A percentile compares a stretch with the other conserved stretches of the same genome.
Conservation (phyloP, 2,797 vertebrate species). For the Rhodeus uyekii region DNA sequence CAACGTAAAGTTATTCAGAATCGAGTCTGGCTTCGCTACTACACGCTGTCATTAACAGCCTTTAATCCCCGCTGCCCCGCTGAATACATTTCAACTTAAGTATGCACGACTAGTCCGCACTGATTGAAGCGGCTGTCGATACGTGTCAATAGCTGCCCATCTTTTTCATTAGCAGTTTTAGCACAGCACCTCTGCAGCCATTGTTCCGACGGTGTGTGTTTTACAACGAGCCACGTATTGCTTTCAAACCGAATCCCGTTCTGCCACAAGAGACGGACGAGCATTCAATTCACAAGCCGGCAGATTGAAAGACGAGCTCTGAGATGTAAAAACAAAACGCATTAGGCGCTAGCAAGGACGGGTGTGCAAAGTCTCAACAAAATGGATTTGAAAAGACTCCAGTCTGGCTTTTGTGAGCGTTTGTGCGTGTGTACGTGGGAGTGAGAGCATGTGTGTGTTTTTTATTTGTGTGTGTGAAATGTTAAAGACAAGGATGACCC, state of each 20-base stretch:
- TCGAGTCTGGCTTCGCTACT: conserved; percentile 37
- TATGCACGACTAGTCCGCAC: conserved; percentile 55
- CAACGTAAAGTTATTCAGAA: conserved; percentile 38
- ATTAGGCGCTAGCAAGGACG: conserved; percentile 22
- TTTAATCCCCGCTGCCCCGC: conserved; percentile 62
- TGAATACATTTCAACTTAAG: conserved; percentile 63
- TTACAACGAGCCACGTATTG: conserved; percentile 31
- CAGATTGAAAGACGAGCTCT: conserved; percentile 36
- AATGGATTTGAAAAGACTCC: conserved; percentile 26
- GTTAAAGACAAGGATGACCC: conserved; percentile 72
- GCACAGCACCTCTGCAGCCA: conserved; percentile 46
- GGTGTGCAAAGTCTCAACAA: background rate
- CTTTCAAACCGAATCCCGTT: conserved; percentile 40
- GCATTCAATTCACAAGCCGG: conserved; percentile 38
- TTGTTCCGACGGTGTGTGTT: conserved; percentile 45
- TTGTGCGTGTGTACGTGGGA: background rate
- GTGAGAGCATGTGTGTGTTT: conserved; percentile 39
- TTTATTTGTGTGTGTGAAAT: conserved; percentile 61
- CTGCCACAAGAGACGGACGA: conserved; percentile 41
- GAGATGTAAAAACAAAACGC: conserved; percentile 32
- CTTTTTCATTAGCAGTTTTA: conserved; percentile 59
- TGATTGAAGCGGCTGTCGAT: conserved; percentile 59
- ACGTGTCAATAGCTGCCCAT: conserved; percentile 61
- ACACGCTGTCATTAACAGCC: conserved; percentile 55
- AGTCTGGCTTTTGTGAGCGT: conserved; percentile 17